phyloP scores from a whole-genome alignment of 2,113 vertebrate genomes.

The Bubo scandiacus region DNA sequence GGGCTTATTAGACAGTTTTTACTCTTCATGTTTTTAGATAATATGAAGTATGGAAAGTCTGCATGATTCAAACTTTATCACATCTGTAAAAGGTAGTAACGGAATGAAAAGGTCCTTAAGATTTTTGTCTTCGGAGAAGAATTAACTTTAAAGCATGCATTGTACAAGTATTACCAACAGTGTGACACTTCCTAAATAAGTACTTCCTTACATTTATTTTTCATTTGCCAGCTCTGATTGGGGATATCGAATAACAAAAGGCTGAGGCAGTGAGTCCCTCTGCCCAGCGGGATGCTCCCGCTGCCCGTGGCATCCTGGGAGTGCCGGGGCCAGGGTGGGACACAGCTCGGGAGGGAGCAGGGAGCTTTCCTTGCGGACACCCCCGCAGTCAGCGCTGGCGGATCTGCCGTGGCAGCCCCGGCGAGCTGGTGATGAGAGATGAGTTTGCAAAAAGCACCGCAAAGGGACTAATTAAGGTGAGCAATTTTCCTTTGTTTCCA shows the following conservation, averaged over 20 bases:
- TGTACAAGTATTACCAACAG: fast-evolving
- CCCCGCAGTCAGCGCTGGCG: fast-evolving
- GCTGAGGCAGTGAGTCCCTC: fast-evolving
- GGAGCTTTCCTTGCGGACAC: fast-evolving
- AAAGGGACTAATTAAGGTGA: constrained; percentile 47
- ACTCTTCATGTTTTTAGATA: background rate
- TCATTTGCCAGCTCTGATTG: fast-evolving
- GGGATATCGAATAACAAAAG: fast-evolving
- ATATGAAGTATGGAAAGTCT: background rate
- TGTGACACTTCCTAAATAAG: background rate
- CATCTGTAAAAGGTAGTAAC: background rate
- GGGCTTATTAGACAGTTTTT: background rate
- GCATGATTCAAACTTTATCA: background rate
- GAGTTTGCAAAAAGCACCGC: background rate
- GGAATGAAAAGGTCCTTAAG: background rate
- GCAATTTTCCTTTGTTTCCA: background rate
- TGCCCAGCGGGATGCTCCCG: fast-evolving
- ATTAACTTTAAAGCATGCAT: fast-evolving
- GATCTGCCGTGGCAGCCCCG: fast-evolving
- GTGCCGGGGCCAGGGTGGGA: background rate
- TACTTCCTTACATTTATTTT: fast-evolving
- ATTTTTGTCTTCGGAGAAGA: background rate
- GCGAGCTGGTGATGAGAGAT: background rate
- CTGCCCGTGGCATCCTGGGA: fast-evolving
- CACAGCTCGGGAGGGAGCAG: fast-evolving